Base-by-base conservation (phyloP, 2,113 vertebrate species). In the Opisthocomus hoazin region DNA sequence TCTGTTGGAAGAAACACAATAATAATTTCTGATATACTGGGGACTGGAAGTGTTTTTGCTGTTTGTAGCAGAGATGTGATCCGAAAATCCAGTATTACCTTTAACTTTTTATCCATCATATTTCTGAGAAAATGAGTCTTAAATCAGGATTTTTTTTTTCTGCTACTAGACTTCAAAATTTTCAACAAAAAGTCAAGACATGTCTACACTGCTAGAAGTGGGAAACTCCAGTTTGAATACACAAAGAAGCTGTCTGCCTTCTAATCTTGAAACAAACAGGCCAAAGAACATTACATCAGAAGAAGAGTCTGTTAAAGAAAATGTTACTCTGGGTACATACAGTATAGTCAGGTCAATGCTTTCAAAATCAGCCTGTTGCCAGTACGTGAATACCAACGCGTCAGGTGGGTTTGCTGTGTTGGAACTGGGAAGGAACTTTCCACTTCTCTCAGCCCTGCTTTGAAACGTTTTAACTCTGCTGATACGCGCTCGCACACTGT, bases 311-410 rank as follows among this genome's bases (percentile, higher is more conserved):
- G 13, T 32, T 48, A 63, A 89, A 68, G 94, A 83, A 53, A 54
- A 50, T 6, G 8, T 24, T 56, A 60, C 13, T 58, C n/a, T 87
- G 20, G 97, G 98, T 98, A 93, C 9, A 96, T 94, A 24, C 58
- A 10, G 6, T 11, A 12, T 4, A 14, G 7, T 36, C 37, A 12
- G 22, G 27, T 57, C 22, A 6, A 4, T 18, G 56, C 18, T 56
- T 63, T 34, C 37, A 68, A 7, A 66, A 34, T 43, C 22, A 43
- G 5, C 32, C 51, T 39, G 5, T 11, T 79, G 29, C 30, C 43
- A 17, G 1, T 39, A 5, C 27, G 8, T n/a, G 32, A 58, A 15
- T 7, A 20, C 24, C 20, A 77, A 5, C 20, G 26, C 17, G 41
- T 23, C 11, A 43, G 15, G 14, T 50, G 30, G 20, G 5, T 48